phyloP scores from a whole-genome alignment of 1,140 invertebrate species.

The Trichomalopsis sarcophagae region DNA sequence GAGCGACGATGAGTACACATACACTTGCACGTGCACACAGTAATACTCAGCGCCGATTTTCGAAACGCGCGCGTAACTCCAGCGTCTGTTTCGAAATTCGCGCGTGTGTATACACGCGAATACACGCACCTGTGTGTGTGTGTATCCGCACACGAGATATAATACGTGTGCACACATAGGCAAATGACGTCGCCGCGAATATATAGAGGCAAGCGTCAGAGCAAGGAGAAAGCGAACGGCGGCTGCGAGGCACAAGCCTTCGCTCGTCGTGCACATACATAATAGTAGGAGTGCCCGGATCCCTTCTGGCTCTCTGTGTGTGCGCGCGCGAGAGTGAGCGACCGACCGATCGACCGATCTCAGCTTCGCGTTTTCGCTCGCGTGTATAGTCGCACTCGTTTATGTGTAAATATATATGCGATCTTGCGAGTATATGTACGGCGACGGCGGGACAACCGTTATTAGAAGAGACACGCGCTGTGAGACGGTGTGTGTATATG shows the following conservation, averaged over 20 bases:
- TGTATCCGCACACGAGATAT: neutral
- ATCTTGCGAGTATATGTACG: neutral
- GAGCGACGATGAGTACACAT: neutral
- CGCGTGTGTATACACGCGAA: neutral
- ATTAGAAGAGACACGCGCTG: conserved; percentile 42
- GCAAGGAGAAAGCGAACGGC: conserved; percentile 50
- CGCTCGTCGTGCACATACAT: conserved; percentile 49
- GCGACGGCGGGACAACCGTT: conserved; percentile 27
- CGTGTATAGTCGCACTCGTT: too few relatives aligned
- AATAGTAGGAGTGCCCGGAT: conserved; percentile 55
- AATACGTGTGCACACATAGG: neutral
- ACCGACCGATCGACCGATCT: neutral
- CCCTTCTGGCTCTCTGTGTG: conserved; percentile 24
- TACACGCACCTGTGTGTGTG: neutral
- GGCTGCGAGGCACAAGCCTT: conserved; percentile 6
- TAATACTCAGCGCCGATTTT: neutral
- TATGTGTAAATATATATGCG: neutral
- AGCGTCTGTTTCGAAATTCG: conserved; percentile 31
- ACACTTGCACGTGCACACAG: neutral
- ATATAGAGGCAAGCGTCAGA: neutral
- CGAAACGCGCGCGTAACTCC: neutral
- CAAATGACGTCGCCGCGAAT: conserved; percentile 8
- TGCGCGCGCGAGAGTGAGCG: neutral
- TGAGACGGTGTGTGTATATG: neutral
- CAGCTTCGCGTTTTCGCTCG: too few relatives aligned